Percentiles rank a stretch among this genome's conserved stretches.
Conservation (phyloP, 2,888 invertebrate genomes). For the Philereme transversata region DNA sequence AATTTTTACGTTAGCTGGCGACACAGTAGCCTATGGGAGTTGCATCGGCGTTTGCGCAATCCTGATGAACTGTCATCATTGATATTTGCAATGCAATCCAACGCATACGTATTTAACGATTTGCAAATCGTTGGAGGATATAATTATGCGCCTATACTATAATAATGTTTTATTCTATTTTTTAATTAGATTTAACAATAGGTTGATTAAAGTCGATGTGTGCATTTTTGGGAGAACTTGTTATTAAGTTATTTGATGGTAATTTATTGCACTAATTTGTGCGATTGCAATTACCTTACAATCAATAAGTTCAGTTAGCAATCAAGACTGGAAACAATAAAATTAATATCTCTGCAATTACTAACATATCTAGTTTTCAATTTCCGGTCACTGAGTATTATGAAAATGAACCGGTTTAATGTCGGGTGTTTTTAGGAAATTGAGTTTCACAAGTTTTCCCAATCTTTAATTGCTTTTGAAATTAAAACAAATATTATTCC, state of each 20-base stretch:
- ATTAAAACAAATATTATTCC: conserved; percentile 6
- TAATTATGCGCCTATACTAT: conserved; percentile 23
- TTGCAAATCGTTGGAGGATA: conserved; percentile 31
- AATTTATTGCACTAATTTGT: background rate
- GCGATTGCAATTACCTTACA: background rate
- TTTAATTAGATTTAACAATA: background rate
- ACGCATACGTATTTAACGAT: conserved; percentile 31
- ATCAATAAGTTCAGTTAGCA: background rate
- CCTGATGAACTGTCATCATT: conserved; percentile 35
- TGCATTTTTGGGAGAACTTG: background rate
- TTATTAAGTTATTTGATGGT: background rate
- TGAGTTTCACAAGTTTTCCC: conserved; percentile 18
- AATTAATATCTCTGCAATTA: conserved; percentile 10
- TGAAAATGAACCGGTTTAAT: conserved; percentile 17
- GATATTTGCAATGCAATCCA: conserved; percentile 34
- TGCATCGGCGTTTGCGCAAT: conserved; percentile 29
- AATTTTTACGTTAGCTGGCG: conserved; percentile 21
- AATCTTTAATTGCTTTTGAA: conserved; percentile 6
- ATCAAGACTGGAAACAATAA: conserved; percentile 11
- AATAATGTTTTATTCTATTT: conserved; percentile 16
- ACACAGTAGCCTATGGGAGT: conserved; percentile 21
- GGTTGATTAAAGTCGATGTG: background rate
- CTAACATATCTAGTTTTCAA: conserved; percentile 13
- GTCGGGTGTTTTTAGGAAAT: conserved; percentile 12
- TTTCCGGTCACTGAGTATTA: conserved; percentile 19